Conservation (phyloP, 1,140 invertebrate genomes). For the Trialeurodes vaporariorum region DNA sequence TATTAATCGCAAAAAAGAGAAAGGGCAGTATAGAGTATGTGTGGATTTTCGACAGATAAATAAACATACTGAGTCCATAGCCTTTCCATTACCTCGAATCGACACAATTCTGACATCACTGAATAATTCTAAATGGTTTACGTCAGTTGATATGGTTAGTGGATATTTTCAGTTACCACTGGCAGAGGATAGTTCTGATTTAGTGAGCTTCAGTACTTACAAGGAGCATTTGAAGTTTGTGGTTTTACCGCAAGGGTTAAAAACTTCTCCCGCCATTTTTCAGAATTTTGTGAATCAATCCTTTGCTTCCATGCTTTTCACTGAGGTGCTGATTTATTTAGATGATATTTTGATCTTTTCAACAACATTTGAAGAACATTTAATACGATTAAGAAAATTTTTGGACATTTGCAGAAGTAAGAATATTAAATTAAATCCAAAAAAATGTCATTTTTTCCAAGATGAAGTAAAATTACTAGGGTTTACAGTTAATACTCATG, state of each 20-base stretch:
- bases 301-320: not conserved
- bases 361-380: not conserved
- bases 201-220: constrained; percentile 34
- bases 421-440: not conserved
- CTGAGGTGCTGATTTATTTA: not conserved
- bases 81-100: constrained; percentile 32
- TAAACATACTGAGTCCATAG: constrained; percentile 32
- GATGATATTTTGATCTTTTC: not conserved
- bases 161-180: constrained; percentile 35
- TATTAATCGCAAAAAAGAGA: constrained; percentile 32
- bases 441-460: not conserved
- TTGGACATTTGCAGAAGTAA: not conserved
- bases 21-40: constrained; percentile 30
- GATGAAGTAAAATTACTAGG: not conserved
- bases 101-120: constrained; percentile 29
- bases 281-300: constrained; percentile 27
- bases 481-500: not conserved
- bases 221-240: constrained; percentile 31
- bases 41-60: constrained; percentile 32
- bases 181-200: constrained; percentile 28
- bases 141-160: constrained; percentile 32
- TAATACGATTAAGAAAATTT: not conserved
- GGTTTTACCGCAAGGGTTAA: constrained; percentile 29
- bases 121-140: constrained; percentile 30
- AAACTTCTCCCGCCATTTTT: constrained; percentile 36